Evolutionary conservation across 2,888 invertebrate species (phyloP), one percentile per base, ranked within the genome.

Genomic region (Zele albiditarsus): DNA sequence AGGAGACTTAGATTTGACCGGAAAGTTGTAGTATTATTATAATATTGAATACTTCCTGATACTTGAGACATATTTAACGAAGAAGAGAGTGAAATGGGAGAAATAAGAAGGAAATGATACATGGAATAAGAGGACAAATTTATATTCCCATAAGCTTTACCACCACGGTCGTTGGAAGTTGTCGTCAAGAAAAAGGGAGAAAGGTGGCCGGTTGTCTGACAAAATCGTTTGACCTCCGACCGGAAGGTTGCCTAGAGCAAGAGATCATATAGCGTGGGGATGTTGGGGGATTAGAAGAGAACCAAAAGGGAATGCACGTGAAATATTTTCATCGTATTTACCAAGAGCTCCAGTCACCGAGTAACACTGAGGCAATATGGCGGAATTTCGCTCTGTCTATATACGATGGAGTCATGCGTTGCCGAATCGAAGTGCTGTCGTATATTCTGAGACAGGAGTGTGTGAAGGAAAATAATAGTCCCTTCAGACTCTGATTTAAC

Each of bases 331-430:
- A 65, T 65, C 78, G 76, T 82, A 82, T 83, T 84, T 81, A 79
- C 80, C 80, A 72, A 82, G 79, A 74, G 81, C 83, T 83, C 75
- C 76, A 80, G 80, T 80, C 71, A 77, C 78, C 79, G 80, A 80
- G 79, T 81, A 82, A 81, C 76, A 75, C 72, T 42, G 71, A 38
- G 78, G 75, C 80, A 82, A 83, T 84, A 84, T 80, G 81, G 77
- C 79, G 69, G 46, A 74, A 71, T 53, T 66, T 72, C 63, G 60
- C 67, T 72, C 68, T 57, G 53, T 57, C 23, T 71, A 71, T 16
- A 65, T 58, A 58, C 25, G 49, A 46, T 60, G 28, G 49, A 42
- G 60, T n/a, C 42, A 68, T 65, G 42, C 42, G 46, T 65, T 58
- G 46, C 12, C 42, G 12, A 42, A 42, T 42, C 42, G 12, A 42